A percentile compares a stretch with the other conserved stretches of the same genome.
Evolutionary conservation across 2,888 invertebrate species (phyloP).

Genomic region (Athalia cordata): DNA sequence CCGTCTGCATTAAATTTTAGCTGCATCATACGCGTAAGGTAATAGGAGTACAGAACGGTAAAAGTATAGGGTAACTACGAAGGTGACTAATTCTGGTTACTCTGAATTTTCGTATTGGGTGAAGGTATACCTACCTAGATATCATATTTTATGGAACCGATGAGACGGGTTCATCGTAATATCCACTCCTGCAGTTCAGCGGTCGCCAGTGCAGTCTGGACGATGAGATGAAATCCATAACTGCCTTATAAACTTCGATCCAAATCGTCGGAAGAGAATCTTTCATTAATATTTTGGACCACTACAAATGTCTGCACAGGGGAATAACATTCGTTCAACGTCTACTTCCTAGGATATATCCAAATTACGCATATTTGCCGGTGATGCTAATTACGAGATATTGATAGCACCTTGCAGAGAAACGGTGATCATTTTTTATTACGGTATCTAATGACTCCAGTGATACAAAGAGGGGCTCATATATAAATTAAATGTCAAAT

Average conservation of each 20-base stretch:
- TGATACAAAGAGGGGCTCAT: constrained; percentile 18
- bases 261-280: constrained; percentile 46
- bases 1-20: too few species aligned
- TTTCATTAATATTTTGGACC: constrained; percentile 5
- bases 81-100: too few species aligned
- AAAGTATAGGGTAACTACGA: too few species aligned
- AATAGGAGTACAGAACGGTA: too few species aligned
- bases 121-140: too few species aligned
- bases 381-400: not conserved
- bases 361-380: not conserved
- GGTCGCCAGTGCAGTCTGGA: constrained; percentile 15
- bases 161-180: constrained; percentile 11
- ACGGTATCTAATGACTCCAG: not conserved
- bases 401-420: not conserved
- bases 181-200: constrained; percentile 1
- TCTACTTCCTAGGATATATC: too few species aligned
- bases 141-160: not conserved
- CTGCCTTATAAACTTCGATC: constrained; percentile 52
- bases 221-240: constrained; percentile 52
- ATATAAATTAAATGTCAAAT: constrained; percentile 8
- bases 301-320: too few species aligned
- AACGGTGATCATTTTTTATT: not conserved
- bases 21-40: too few species aligned
- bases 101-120: too few species aligned
- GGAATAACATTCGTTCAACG: not conserved